A percentile compares a stretch with the other conserved stretches of the same genome.
These are phyloP conservation scores for Nesoenas mayeri DNA, from an alignment of 2,113 vertebrate species.

Conservation along the genomic window DNA sequence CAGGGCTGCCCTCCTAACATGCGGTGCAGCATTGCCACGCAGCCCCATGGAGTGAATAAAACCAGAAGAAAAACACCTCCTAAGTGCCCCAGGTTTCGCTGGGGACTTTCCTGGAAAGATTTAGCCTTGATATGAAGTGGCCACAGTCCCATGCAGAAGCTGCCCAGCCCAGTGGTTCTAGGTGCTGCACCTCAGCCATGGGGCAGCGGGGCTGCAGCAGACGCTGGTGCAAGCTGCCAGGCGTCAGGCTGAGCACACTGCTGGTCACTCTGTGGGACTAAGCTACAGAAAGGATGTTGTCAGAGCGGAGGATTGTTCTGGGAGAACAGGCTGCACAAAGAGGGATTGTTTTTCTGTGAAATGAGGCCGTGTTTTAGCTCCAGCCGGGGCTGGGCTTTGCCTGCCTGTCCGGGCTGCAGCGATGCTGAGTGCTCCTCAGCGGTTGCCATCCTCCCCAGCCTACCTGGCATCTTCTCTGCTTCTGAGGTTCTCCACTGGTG, in stretches of 20 bases:
- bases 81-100: background rate
- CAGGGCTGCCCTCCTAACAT: background rate
- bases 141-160: background rate
- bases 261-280: background rate
- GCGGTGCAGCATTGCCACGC: fast-evolving
- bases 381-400: constrained; percentile 11
- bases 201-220: background rate
- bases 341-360: constrained; percentile 47
- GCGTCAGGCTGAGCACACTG: background rate
- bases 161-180: background rate
- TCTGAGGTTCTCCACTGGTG: background rate
- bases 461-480: background rate
- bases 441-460: background rate
- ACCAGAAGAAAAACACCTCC: background rate
- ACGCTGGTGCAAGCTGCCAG: background rate
- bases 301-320: constrained; percentile 59
- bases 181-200: fast-evolving
- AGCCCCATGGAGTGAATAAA: background rate
- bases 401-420: background rate
- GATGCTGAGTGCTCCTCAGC: background rate
- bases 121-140: background rate
- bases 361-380: constrained; percentile 39
- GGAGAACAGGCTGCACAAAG: constrained; percentile 52
- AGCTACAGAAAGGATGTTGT: constrained; percentile 61
- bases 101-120: background rate